Evolutionary conservation across 1,140 invertebrate species (phyloP).

Genomic region (Samia ricini): DNA sequence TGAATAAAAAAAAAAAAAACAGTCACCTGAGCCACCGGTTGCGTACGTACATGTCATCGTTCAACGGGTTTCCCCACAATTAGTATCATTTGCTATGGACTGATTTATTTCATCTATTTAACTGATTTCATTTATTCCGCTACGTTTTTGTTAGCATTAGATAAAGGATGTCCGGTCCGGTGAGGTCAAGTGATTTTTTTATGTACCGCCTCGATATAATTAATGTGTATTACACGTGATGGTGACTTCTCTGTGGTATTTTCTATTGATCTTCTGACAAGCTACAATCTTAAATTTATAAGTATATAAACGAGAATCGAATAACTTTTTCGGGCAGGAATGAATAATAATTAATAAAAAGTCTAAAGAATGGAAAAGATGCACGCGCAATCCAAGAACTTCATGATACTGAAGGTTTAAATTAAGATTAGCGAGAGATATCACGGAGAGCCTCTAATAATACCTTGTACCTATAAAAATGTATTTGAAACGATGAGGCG

Average conservation of each 20-base stretch:
- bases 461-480: too few species aligned
- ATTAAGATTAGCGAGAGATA: too few species aligned
- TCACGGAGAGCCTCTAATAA: too few species aligned
- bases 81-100: conserved; percentile 35
- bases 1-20: background rate
- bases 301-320: background rate
- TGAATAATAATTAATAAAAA: too few species aligned
- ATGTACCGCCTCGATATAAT: background rate
- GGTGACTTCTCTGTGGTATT: too few species aligned
- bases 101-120: conserved; percentile 42
- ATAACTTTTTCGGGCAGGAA: too few species aligned
- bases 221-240: background rate
- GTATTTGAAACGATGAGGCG: too few species aligned
- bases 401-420: too few species aligned
- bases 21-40: background rate
- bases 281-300: background rate
- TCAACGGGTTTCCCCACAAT: conserved; percentile 37
- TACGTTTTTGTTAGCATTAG: conserved; percentile 25
- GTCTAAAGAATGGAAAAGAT: too few species aligned
- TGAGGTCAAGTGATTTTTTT: conserved; percentile 8
- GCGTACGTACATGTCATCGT: background rate
- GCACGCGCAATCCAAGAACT: too few species aligned
- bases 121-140: conserved; percentile 24
- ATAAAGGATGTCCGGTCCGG: conserved; percentile 39
- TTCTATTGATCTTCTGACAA: too few species aligned